These are phyloP conservation scores for Oxyscelio sp. DNA, from an alignment of 2,888 invertebrate genomes.

Conservation along the genomic window DNA sequence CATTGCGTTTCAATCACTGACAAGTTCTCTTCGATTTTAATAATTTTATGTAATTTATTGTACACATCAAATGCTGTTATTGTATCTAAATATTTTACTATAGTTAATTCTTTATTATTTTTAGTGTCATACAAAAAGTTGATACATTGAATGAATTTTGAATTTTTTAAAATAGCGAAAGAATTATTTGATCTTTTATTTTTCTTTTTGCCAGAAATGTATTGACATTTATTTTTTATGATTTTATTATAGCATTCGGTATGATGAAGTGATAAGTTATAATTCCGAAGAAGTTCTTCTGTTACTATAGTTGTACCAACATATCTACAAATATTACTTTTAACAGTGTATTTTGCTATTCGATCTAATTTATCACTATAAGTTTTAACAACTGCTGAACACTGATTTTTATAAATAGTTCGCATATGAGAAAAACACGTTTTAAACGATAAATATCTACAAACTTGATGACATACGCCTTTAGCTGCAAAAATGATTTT, in stretches of 20 bases:
- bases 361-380: background rate
- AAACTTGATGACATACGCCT: background rate
- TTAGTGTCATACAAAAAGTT: no score
- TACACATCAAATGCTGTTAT: no score
- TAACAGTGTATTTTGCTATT: background rate
- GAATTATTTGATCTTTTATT: background rate
- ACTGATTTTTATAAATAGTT: background rate
- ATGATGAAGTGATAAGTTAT: background rate
- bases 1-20: no score
- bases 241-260: background rate
- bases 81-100: no score
- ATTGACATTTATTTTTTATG: background rate
- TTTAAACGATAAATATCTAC: background rate
- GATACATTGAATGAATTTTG: no score
- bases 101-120: no score
- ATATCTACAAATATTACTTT: background rate
- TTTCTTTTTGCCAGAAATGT: background rate
- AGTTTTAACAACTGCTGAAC: background rate
- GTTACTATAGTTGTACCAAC: background rate
- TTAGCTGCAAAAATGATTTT: background rate
- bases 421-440: background rate
- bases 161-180: no score
- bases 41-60: no score
- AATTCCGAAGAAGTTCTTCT: no score
- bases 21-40: no score